phyloP scores from a whole-genome alignment of 1,140 invertebrate genomes.

The Coboldia fuscipes region DNA sequence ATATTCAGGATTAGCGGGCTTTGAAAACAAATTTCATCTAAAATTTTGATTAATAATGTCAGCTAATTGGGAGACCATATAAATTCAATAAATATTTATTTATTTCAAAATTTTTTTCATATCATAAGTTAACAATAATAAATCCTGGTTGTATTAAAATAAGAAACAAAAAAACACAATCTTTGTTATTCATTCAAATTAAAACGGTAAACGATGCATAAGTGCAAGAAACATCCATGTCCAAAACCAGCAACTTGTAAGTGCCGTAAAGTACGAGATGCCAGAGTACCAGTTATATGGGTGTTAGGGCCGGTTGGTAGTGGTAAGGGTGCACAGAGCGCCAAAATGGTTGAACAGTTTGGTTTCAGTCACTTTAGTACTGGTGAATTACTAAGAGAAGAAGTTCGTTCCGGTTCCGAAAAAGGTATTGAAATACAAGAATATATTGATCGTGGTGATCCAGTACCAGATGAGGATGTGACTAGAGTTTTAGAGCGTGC shows the following conservation, averaged over 20 bases:
- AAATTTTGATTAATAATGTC: too few species aligned
- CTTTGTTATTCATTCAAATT: too few species aligned
- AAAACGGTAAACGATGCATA: too few species aligned
- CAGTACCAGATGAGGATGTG: neutral
- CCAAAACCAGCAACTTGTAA: neutral
- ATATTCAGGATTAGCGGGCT: too few species aligned
- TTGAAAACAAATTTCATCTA: too few species aligned
- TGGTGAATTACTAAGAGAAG: conserved; percentile 62
- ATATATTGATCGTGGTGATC: neutral
- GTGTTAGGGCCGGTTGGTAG: conserved; percentile 59
- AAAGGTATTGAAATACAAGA: conserved; percentile 27
- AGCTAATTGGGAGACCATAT: too few species aligned
- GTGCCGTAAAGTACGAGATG: conserved; percentile 3
- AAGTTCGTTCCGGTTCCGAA: conserved; percentile 56
- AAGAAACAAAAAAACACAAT: too few species aligned
- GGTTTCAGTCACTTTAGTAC: conserved; percentile 64
- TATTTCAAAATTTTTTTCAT: too few species aligned
- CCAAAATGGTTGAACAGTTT: conserved; percentile 63
- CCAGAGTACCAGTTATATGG: conserved; percentile 35
- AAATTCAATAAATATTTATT: too few species aligned
- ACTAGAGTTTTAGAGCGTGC: neutral
- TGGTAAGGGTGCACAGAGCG: conserved; percentile 66
- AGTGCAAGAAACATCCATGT: neutral
- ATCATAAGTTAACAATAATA: too few species aligned
- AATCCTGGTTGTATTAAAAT: too few species aligned